Conservation (phyloP, 2,113 vertebrate genomes). For the Engraulis encrasicolus region DNA sequence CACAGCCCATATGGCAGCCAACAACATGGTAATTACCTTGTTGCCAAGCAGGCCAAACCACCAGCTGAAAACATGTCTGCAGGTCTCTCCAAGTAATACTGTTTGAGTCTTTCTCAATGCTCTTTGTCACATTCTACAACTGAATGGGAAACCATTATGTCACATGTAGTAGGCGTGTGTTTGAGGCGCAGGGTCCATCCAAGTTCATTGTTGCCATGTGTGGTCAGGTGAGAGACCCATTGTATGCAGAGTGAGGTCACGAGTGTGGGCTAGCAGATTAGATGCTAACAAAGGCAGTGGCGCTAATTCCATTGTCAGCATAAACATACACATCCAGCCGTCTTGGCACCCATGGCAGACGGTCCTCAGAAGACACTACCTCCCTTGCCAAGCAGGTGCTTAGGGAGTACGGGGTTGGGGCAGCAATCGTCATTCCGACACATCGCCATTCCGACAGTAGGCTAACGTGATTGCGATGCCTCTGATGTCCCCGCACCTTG, state of each 20-base stretch:
- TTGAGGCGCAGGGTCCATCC: background rate
- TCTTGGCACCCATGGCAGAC: background rate
- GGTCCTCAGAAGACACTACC: background rate
- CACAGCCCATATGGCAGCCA: background rate
- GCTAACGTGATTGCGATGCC: too few relatives aligned
- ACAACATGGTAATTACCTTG: background rate
- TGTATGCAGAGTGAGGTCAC: background rate
- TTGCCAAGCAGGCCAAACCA: background rate
- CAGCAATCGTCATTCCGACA: too few relatives aligned
- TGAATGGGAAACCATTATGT: too few relatives aligned
- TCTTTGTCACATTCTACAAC: too few relatives aligned
- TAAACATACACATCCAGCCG: constrained; percentile 54
- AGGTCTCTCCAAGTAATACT: too few relatives aligned
- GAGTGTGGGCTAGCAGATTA: constrained; percentile 59
- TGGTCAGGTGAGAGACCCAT: background rate
- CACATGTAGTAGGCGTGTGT: background rate
- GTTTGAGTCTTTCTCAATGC: too few relatives aligned
- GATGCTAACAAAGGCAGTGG: constrained; percentile 59
- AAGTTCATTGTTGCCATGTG: constrained; percentile 30
- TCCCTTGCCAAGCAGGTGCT: too few relatives aligned
- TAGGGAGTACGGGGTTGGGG: too few relatives aligned
- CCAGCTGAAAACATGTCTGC: too few relatives aligned
- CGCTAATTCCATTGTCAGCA: constrained; percentile 66
- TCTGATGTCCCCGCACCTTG: too few relatives aligned
- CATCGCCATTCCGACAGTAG: too few relatives aligned